A percentile compares a stretch with the other conserved stretches of the same genome.
Evolutionary conservation across 1,140 invertebrate species (phyloP).

Genomic region (Bombus ignitus): DNA sequence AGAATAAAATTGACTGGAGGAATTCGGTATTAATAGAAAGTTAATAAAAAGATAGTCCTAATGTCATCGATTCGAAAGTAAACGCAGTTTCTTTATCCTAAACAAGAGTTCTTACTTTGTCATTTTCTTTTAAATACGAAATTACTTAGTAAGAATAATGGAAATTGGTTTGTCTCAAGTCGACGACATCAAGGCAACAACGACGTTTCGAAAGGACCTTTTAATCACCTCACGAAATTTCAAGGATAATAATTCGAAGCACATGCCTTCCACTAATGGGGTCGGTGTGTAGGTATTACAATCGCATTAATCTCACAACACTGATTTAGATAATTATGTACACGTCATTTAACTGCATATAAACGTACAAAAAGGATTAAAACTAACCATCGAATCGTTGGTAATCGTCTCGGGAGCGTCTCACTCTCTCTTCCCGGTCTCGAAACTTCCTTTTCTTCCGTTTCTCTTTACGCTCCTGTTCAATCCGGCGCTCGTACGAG

Average conservation of each 20-base stretch:
- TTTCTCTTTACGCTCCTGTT: neutral
- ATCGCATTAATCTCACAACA: constrained; percentile 70
- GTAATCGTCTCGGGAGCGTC: constrained; percentile 33
- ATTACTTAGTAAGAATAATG: neutral
- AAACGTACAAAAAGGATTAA: constrained; percentile 76
- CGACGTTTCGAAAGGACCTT: constrained; percentile 62
- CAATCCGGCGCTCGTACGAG: neutral
- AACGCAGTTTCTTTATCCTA: neutral
- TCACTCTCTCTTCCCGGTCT: neutral
- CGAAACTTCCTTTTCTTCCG: neutral
- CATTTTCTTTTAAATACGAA: neutral
- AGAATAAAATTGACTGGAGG: neutral
- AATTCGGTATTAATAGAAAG: neutral
- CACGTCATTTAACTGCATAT: constrained; percentile 77
- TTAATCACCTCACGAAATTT: constrained; percentile 71
- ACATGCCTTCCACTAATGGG: constrained; percentile 66
- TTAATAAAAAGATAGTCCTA: neutral
- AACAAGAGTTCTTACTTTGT: neutral
- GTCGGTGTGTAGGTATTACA: constrained; percentile 66
- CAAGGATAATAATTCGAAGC: constrained; percentile 70
- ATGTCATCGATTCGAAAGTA: neutral
- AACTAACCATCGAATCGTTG: constrained; percentile 68
- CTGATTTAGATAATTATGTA: constrained; percentile 69
- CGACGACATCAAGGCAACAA: neutral
- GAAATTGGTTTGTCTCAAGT: neutral